A percentile compares a stretch with the other conserved stretches of the same genome.
Conservation (phyloP, 1,140 invertebrate genomes). For the Drosophila repleta region DNA sequence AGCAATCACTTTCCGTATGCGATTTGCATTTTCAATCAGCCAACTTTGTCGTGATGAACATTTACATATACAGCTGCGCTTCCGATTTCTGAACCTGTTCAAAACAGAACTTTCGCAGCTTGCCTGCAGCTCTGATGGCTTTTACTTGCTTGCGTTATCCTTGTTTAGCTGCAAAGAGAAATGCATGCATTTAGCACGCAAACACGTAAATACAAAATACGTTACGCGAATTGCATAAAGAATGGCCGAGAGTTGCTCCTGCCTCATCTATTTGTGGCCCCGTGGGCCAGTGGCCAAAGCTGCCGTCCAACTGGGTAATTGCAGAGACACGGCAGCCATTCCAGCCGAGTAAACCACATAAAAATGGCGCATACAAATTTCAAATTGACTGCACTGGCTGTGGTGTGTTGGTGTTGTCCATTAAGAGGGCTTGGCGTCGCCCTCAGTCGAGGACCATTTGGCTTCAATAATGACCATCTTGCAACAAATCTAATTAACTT, state of each 20-base stretch:
- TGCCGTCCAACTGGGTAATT: conserved; percentile 63
- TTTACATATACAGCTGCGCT: conserved; percentile 56
- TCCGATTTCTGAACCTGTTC: conserved; percentile 25
- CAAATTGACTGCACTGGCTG: conserved; percentile 60
- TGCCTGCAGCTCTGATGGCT: conserved; percentile 9
- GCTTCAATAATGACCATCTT: conserved; percentile 73
- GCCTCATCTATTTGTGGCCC: background rate
- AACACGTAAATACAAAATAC: conserved; percentile 36
- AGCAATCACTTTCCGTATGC: conserved; percentile 43
- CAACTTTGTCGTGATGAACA: conserved; percentile 58
- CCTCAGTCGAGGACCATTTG: conserved; percentile 27
- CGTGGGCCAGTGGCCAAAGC: background rate
- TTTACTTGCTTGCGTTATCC: conserved; percentile 19
- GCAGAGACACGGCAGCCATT: conserved; percentile 46
- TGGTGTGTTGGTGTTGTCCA: too few species aligned
- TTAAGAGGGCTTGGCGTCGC: conserved; percentile 52
- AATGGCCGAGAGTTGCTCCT: background rate
- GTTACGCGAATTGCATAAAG: conserved; percentile 53
- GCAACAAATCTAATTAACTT: conserved; percentile 81
- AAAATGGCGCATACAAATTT: conserved; percentile 58
- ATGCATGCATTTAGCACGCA: conserved; percentile 10
- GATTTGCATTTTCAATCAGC: conserved; percentile 79
- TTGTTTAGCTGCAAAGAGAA: conserved; percentile 23
- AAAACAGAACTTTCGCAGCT: conserved; percentile 48
- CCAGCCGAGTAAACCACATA: conserved; percentile 69